Percentiles rank a stretch among this genome's conserved stretches.
Evolutionary conservation across 2,888 invertebrate species (phyloP).

Genomic region (Leptopterna dolabrata): DNA sequence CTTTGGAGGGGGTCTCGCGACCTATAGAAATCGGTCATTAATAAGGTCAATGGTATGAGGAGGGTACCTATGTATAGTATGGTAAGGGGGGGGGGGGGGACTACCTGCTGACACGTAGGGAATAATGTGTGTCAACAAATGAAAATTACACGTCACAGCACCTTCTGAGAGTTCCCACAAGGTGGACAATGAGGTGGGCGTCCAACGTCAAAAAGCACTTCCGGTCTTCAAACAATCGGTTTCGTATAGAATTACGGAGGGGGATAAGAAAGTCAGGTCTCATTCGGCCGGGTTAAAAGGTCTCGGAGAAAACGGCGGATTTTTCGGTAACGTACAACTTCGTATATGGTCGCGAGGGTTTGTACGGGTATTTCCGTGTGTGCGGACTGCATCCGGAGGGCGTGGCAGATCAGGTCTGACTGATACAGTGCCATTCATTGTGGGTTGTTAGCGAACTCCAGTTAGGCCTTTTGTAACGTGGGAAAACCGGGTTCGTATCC

Average conservation of each 20-base stretch:
- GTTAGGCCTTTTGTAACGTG: background rate
- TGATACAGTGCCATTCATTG: background rate
- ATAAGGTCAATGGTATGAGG: background rate
- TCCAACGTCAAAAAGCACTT: background rate
- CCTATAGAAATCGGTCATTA: constrained; percentile 27
- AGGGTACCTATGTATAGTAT: too few species aligned
- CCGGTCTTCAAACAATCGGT: background rate
- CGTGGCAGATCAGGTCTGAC: background rate
- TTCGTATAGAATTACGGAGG: background rate
- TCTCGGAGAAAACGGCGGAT: background rate
- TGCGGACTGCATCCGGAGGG: background rate
- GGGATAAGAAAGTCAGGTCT: background rate
- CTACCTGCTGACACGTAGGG: constrained; percentile 22
- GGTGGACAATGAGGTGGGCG: background rate
- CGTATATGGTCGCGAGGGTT: background rate
- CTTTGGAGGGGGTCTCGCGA: constrained; percentile 37
- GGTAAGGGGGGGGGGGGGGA: background rate
- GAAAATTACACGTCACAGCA: constrained; percentile 20
- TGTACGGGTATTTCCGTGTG: background rate
- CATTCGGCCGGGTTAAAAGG: background rate
- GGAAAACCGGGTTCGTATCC: too few species aligned
- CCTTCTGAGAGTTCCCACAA: background rate
- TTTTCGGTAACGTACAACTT: background rate
- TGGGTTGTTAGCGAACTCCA: background rate
- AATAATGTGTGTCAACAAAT: constrained; percentile 42